phyloP scores from a whole-genome alignment of 2,888 invertebrate species.

The Ophion costatus region DNA sequence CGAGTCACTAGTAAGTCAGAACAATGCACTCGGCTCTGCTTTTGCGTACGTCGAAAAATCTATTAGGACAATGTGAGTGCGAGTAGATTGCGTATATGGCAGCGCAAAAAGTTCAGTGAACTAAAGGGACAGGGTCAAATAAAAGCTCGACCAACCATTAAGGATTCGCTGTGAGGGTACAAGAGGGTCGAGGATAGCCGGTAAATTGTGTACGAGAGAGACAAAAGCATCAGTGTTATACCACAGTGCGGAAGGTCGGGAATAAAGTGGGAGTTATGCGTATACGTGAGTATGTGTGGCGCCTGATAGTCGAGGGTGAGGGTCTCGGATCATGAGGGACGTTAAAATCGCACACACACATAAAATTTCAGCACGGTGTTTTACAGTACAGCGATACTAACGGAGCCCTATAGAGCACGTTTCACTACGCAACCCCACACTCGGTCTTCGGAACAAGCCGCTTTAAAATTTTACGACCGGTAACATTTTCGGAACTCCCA shows the following conservation, averaged over 20 bases:
- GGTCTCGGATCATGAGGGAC: slow-evolving; percentile 48
- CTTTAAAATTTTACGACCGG: slow-evolving; percentile 80
- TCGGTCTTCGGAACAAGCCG: slow-evolving; percentile 74
- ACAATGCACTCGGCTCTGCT: slow-evolving; percentile 14
- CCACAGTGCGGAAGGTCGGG: slow-evolving; percentile 45
- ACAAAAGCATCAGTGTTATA: slow-evolving; percentile 22
- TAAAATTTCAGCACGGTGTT: slow-evolving; percentile 30
- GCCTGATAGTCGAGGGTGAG: slow-evolving; percentile 35
- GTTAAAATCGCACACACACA: slow-evolving; percentile 60
- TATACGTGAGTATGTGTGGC: slow-evolving; percentile 13
- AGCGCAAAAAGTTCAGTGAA: slow-evolving; percentile 12
- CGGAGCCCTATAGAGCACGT: slow-evolving; percentile 50
- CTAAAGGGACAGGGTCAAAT: slow-evolving; percentile 54
- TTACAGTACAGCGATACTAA: slow-evolving; percentile 32
- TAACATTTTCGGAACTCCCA: slow-evolving; percentile 76
- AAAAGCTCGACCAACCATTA: slow-evolving; percentile 66
- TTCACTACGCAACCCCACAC: slow-evolving; percentile 32
- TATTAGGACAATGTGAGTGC: slow-evolving; percentile 49
- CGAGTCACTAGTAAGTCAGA: neutral
- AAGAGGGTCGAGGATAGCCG: slow-evolving; percentile 52
- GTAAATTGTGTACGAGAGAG: slow-evolving; percentile 47
- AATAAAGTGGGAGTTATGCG: slow-evolving; percentile 15
- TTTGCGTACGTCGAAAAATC: slow-evolving; percentile 61
- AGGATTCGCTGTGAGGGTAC: slow-evolving; percentile 53
- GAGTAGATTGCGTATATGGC: slow-evolving; percentile 28